These are phyloP conservation scores for Manis javanica DNA, from an alignment of 2,797 vertebrate species.

Conservation along the genomic window DNA sequence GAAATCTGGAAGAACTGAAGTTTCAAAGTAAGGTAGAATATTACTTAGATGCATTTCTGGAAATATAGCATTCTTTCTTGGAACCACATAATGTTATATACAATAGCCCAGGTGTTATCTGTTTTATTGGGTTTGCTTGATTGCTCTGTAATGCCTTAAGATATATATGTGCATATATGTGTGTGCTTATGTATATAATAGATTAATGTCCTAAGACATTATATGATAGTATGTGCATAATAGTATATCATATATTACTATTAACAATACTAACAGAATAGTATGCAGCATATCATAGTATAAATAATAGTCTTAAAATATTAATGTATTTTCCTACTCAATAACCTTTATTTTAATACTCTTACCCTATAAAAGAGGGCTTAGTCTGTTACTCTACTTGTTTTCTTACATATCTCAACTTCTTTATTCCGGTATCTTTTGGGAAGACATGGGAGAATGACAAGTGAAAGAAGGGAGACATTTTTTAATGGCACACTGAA, in stretches of 20 bases:
- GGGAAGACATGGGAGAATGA: neutral
- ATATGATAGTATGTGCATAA: neutral
- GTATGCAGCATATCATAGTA: neutral
- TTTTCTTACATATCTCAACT: neutral
- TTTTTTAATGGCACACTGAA: neutral
- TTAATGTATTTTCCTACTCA: neutral
- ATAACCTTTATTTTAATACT: neutral
- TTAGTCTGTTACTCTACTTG: neutral
- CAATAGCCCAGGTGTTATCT: neutral
- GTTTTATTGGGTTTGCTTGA: neutral
- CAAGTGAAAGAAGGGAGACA: neutral
- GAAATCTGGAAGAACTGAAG: conserved; percentile 30
- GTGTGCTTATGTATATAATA: neutral
- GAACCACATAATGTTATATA: neutral
- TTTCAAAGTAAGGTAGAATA: conserved; percentile 45
- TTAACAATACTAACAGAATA: neutral
- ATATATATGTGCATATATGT: neutral
- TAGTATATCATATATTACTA: neutral
- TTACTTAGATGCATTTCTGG: neutral
- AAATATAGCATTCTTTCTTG: conserved; percentile 23
- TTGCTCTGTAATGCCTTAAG: neutral
- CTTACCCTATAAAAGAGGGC: neutral
- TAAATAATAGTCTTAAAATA: neutral
- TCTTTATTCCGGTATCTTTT: neutral
- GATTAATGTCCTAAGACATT: neutral